Evolutionary conservation across 2,797 vertebrate genomes (phyloP), one percentile per base, ranked within the genome.

Genomic region (Enteromius trimaculatus): DNA sequence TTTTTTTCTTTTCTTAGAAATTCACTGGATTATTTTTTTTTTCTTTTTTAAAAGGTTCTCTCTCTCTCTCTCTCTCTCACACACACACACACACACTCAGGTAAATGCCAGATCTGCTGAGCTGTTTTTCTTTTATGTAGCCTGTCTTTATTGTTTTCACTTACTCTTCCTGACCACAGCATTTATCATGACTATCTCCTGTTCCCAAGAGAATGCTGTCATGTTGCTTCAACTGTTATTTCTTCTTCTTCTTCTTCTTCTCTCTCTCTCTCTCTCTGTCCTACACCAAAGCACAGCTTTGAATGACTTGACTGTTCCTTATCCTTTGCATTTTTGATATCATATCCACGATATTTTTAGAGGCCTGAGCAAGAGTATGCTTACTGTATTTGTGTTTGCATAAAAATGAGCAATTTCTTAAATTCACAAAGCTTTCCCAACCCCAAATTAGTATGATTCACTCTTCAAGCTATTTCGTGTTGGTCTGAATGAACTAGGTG

Each of bases 111-210:
- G 11, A 74, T 71, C 42, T 81, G 76, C 53, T 72, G 68, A 72
- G 49, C 29, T 65, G 34, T 34, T 81, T 69, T 60, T 53, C 42
- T 55, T 81, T 82, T 66, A 75, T 80, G 75, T 66, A 58, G 62
- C 10, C 34, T 39, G 39, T 58, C 31, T 49, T 72, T 79, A 64
- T 82, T 51, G 66, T 75, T 66, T 68, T 55, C 23, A 55, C 76
- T 78, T 69, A 72, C 68, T 62, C 42, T 29, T 34, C 31, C 58
- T 53, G 44, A 51, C 60, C 62, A 39, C 31, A 49, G 29, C 58
- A 79, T 79, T 71, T 31, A 31, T 79, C 84, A 85, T 72, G n/a
- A 58, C 64, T 82, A 55, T 80, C 34, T 44, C 62, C 37, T n/a
- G 23, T 69, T 68, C 51, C 60, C n/a, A 44, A 34, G 75, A 26